Evolutionary conservation across 1,140 invertebrate species (phyloP).

Genomic region (Atta texana): DNA sequence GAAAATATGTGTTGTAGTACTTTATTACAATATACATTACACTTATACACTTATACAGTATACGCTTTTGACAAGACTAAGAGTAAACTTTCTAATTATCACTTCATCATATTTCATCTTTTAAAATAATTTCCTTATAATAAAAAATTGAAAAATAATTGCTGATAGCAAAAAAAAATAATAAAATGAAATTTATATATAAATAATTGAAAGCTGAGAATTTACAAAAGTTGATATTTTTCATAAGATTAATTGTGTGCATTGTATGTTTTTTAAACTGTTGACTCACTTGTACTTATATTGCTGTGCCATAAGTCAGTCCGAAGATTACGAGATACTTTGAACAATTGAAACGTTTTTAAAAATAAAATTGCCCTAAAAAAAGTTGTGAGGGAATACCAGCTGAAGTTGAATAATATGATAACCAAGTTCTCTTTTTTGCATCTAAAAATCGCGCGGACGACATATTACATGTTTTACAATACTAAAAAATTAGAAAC

Average conservation of each 20-base stretch:
- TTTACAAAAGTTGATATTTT: not conserved
- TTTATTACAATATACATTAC: no score
- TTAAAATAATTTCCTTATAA: not conserved
- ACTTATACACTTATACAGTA: no score
- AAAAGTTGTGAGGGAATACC: constrained; percentile 56
- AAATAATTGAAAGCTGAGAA: constrained; percentile 12
- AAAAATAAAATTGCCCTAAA: constrained; percentile 59
- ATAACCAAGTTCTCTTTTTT: not conserved
- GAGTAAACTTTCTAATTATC: not conserved
- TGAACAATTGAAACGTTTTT: constrained; percentile 58
- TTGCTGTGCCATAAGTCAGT: constrained; percentile 34
- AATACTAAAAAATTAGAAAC: no score
- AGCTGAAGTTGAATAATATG: constrained; percentile 46
- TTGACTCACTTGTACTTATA: constrained; percentile 14
- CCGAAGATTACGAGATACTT: constrained; percentile 56
- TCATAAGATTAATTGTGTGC: constrained; percentile 37
- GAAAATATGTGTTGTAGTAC: no score
- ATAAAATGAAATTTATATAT: not conserved
- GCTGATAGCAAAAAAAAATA: not conserved
- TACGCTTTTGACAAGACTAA: not conserved
- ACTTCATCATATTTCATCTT: not conserved
- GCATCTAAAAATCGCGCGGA: not conserved
- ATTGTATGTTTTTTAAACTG: constrained; percentile 37
- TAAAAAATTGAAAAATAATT: not conserved
- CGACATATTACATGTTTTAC: no score